phyloP scores from a whole-genome alignment of 2,797 vertebrate genomes.

The Vultur gryphus region DNA sequence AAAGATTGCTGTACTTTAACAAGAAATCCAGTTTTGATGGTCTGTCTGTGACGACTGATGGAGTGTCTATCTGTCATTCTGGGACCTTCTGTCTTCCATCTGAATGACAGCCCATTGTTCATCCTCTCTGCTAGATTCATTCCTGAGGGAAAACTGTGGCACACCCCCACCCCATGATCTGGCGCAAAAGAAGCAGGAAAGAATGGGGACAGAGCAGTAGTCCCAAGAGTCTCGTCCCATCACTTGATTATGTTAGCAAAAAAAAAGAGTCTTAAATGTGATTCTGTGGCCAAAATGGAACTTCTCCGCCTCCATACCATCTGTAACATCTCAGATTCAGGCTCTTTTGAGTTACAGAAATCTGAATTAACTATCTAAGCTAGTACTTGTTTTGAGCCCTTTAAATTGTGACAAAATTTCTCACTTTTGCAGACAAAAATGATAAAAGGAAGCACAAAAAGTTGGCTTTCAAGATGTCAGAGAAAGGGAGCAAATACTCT shows the following conservation, averaged over 20 bases:
- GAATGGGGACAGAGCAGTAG: not conserved
- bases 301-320: conserved; percentile 55
- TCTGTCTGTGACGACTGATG: not conserved
- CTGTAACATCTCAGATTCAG: conserved; percentile 33
- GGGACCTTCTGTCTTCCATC: not conserved
- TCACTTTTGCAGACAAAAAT: not conserved
- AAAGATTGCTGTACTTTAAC: not conserved
- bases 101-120: not conserved
- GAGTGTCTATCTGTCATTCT: not conserved
- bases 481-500: not conserved
- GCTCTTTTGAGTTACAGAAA: conserved; percentile 18
- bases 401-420: not conserved
- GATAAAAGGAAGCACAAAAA: not conserved
- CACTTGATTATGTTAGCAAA: not conserved
- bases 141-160: not conserved
- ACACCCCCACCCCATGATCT: not conserved
- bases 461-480: not conserved
- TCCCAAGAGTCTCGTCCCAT: not conserved
- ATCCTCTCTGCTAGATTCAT: not conserved
- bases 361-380: not conserved
- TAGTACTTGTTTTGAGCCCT: not conserved
- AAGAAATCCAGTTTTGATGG: not conserved
- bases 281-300: not conserved
- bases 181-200: not conserved
- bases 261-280: not conserved